phyloP scores from a whole-genome alignment of 1,140 invertebrate genomes.

The Drosophila neocordata region DNA sequence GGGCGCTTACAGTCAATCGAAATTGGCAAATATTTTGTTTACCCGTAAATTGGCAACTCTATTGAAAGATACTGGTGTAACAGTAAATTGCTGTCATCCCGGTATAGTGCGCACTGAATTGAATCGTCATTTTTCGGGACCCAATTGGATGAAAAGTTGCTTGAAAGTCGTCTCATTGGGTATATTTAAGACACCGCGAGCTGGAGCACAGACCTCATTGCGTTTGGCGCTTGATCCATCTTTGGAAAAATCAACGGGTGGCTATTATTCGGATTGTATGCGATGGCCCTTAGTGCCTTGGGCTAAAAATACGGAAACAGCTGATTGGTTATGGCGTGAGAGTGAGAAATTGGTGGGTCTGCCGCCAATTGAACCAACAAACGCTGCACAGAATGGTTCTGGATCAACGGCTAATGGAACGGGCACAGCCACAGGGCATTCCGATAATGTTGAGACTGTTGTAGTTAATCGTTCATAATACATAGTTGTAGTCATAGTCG shows the following conservation, averaged over 20 bases:
- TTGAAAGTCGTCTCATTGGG: constrained; percentile 42
- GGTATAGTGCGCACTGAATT: constrained; percentile 90
- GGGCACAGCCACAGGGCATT: constrained; percentile 19
- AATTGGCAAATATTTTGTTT: constrained; percentile 91
- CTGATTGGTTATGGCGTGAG: constrained; percentile 89
- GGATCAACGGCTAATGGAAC: constrained; percentile 13
- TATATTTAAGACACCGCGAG: constrained; percentile 85
- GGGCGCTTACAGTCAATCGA: constrained; percentile 88
- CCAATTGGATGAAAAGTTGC: constrained; percentile 51
- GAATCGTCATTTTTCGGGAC: constrained; percentile 85
- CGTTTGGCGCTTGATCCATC: constrained; percentile 89
- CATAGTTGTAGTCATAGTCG: constrained; percentile 11
- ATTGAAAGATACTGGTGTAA: constrained; percentile 86
- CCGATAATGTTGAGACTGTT: constrained; percentile 46
- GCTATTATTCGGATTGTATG: constrained; percentile 85
- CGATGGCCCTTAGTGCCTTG: constrained; percentile 57
- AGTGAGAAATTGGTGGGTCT: constrained; percentile 75
- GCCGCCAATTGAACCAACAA: constrained; percentile 43
- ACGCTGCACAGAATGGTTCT: constrained; percentile 20
- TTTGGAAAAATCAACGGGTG: constrained; percentile 87
- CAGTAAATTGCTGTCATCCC: constrained; percentile 88
- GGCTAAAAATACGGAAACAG: constrained; percentile 83
- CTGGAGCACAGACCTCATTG: constrained; percentile 91
- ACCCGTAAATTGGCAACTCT: constrained; percentile 85
- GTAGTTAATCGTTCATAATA: constrained; percentile 54